Conservation (phyloP, 2,113 vertebrate genomes). For the Aramus guarauna region DNA sequence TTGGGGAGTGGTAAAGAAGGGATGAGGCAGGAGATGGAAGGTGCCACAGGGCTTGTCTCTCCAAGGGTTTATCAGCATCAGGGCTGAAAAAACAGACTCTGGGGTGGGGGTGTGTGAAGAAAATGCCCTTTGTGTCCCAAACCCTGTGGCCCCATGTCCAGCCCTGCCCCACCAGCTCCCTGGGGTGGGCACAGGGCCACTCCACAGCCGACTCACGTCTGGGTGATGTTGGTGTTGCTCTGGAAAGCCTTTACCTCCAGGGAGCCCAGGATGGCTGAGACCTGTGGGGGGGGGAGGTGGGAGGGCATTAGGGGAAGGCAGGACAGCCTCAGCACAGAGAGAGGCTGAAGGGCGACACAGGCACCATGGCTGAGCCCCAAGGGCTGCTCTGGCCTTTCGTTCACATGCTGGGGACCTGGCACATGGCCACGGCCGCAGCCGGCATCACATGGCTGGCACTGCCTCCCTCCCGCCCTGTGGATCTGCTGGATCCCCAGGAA, state of each 20-base stretch:
- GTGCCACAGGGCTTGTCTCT: background rate
- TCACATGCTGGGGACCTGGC: background rate
- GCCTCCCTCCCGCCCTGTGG: background rate
- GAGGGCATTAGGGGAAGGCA: background rate
- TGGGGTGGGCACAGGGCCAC: background rate
- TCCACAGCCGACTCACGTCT: background rate
- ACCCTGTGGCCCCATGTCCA: background rate
- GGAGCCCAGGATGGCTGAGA: conserved; percentile 22
- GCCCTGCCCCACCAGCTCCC: rapidly evolving
- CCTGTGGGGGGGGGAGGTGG: rapidly evolving
- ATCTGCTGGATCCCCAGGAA: background rate
- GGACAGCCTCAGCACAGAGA: rapidly evolving
- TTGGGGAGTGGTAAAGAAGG: background rate
- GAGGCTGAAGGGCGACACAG: background rate
- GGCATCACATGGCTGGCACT: rapidly evolving
- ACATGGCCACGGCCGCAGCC: rapidly evolving
- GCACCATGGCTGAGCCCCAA: rapidly evolving
- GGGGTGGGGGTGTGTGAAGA: no score
- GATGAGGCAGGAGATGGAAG: background rate
- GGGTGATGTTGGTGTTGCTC: conserved; percentile 35
- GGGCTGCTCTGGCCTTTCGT: background rate
- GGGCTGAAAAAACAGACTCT: background rate
- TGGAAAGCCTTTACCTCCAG: conserved; percentile 39
- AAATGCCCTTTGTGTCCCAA: background rate
- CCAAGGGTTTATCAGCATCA: background rate